Evolutionary conservation across 2,888 invertebrate species (phyloP), one percentile per base, ranked within the genome.

Genomic region (Mycalesis mineus): DNA sequence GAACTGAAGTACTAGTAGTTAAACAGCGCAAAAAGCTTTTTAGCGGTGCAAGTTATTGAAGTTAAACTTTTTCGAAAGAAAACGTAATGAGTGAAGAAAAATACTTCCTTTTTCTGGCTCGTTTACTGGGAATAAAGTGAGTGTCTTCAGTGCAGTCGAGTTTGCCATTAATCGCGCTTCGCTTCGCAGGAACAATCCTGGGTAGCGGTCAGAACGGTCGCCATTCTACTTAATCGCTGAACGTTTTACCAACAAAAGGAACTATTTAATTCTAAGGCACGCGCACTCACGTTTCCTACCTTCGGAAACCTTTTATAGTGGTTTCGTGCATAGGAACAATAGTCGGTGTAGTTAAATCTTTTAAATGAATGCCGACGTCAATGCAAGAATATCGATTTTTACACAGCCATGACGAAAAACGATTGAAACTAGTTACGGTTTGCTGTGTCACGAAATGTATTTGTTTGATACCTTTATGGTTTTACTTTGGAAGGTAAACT

Each of bases 201-300:
- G 70, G 71, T 69, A 70, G 70, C 70, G 70, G 70, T 73, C 73
- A 80, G 78, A 82, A 82, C 80, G 67, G 65, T 63, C 68, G 72
- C 66, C 75, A 73, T 78, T 74, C 68, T 69, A 73, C 73, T 74
- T 81, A 79, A 83, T 82, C 79, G 76, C 73, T 63, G 62, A 72
- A 74, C 77, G 75, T 79, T 82, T 80, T 74, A 77, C 72, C 68
- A 78, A 85, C 87, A 84, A 88, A 85, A 81, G 84, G 75, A 80
- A 77, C 81, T 84, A 77, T 79, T 88, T 85, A 80, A 87, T 88
- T 84, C 84, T 75, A 67, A 71, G 75, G 82, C 88, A 88, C 86
- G 88, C 77, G 77, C 78, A 72, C 72, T 68, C 69, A 69, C 75
- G 73, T 80, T 77, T 77, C 74, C 73, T 71, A 72, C 70, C 70